Evolutionary conservation across 2,797 vertebrate species (phyloP).

Genomic region (Intellagama lesueurii): DNA sequence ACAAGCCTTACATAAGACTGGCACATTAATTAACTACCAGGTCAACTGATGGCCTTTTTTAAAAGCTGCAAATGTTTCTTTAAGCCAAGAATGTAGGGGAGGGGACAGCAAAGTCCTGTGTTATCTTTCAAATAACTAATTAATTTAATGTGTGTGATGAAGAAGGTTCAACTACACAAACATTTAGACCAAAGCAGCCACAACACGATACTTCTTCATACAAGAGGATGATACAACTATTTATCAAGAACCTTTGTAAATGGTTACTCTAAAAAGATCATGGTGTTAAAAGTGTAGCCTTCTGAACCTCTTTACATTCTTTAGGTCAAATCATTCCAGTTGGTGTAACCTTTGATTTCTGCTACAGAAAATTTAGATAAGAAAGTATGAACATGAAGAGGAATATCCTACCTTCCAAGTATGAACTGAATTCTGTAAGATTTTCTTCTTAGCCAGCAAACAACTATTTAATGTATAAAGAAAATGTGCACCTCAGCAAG

Average conservation of each 20-base stretch:
- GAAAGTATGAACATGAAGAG: not conserved
- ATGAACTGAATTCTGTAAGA: not conserved
- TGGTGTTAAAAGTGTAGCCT: not conserved
- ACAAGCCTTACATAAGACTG: not conserved
- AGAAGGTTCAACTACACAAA: not conserved
- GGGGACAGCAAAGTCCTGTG: not conserved
- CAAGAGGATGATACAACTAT: not conserved
- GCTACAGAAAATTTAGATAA: not conserved
- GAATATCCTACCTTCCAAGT: not conserved
- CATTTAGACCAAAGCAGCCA: not conserved
- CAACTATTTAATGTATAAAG: not conserved
- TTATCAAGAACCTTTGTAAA: too few species aligned
- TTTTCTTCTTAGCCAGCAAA: not conserved
- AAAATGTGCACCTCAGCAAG: slow-evolving; percentile 16
- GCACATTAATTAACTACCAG: not conserved
- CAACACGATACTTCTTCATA: not conserved
- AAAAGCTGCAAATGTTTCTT: not conserved
- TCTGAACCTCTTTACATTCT: not conserved
- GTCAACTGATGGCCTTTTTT: not conserved
- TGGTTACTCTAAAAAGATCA: not conserved
- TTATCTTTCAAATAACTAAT: not conserved
- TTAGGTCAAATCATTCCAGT: not conserved
- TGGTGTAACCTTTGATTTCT: not conserved
- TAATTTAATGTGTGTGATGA: not conserved
- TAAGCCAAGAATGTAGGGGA: not conserved